A percentile compares a stretch with the other conserved stretches of the same genome.
Evolutionary conservation across 2,888 invertebrate species (phyloP).

Genomic region (Glaucopsyche alexis): DNA sequence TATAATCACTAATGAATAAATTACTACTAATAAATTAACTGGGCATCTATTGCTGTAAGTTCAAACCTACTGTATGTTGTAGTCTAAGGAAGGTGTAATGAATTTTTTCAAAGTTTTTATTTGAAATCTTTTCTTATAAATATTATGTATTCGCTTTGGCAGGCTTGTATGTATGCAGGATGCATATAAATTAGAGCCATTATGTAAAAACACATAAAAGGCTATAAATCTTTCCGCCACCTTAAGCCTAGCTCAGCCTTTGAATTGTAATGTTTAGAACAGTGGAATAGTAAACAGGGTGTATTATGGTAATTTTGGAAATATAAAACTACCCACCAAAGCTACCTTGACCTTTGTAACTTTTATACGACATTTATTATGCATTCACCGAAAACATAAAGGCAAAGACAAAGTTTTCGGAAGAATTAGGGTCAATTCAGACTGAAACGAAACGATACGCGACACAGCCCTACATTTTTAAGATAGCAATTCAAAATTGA

Average conservation of each 20-base stretch:
- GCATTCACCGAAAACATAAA: not conserved
- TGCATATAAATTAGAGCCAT: slow-evolving; percentile 28
- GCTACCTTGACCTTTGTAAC: not conserved
- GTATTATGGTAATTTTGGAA: slow-evolving; percentile 3
- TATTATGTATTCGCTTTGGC: slow-evolving; percentile 22
- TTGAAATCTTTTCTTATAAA: slow-evolving; percentile 21
- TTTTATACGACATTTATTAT: slow-evolving; percentile 4
- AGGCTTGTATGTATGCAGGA: no score
- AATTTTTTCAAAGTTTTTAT: not conserved
- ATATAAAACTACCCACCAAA: slow-evolving; percentile 19
- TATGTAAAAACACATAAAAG: slow-evolving; percentile 28
- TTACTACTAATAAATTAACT: no score
- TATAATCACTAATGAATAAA: no score
- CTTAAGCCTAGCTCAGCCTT: slow-evolving; percentile 19
- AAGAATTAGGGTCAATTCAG: not conserved
- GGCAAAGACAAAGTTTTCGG: not conserved
- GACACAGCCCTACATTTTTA: no score
- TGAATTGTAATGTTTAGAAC: slow-evolving; percentile 21
- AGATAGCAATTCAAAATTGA: no score
- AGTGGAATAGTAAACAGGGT: slow-evolving; percentile 24
- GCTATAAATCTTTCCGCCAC: slow-evolving; percentile 24
- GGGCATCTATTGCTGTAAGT: no score
- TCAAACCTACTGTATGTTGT: no score
- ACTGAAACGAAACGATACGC: no score
- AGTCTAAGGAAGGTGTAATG: not conserved